Evolutionary conservation across 2,888 invertebrate genomes (phyloP), one percentile per base, ranked within the genome.

Genomic region (Caenorhabditis plicata): DNA sequence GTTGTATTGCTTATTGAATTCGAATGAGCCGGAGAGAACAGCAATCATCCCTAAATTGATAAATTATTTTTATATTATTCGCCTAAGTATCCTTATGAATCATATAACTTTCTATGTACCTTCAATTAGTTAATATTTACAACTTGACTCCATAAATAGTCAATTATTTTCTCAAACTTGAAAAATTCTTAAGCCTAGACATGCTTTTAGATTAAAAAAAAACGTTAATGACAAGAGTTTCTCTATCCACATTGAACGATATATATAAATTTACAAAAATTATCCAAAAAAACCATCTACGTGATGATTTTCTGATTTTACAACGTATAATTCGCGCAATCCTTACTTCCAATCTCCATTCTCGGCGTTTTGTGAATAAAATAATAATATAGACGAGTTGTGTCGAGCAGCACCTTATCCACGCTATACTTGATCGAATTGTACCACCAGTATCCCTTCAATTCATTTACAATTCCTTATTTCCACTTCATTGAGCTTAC

Each of bases 381-480:
- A 81, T 89, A 91, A 81, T 90, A 92, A 83, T 94, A 98, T 85
- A 96, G 87, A 82, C 92, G 90, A 5, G 93, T 91, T n/a, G 98
- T 99, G 80, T 94, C 92, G 56, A 98, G 83, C 13, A 99, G 85
- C 2, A 95, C 93, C 85, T 88, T 83, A 60, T 98, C 96, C 57
- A 93, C 93, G 50, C 93, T 93, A 84, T 90, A 99, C 74, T 91
- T 88, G 73, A 96, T 96, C 56, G 94, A 94, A 55, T 91, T 88
- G 83, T 96, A 95, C 98, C 98, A 98, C 98, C 98, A 98, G 73
- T 90, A 90, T 41, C 96, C 96, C 83, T 85, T 73, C 7, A 75
- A 65, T 20, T 26, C 7, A 13, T 15, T 15, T 19, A 45, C n/a
- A 17, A 35, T 22, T 2, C 0, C 3, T 4, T 15, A 40, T 39